Percentiles rank a stretch among this genome's conserved stretches.
Conservation (phyloP, 2,888 invertebrate species). For the Tipula confusa region DNA sequence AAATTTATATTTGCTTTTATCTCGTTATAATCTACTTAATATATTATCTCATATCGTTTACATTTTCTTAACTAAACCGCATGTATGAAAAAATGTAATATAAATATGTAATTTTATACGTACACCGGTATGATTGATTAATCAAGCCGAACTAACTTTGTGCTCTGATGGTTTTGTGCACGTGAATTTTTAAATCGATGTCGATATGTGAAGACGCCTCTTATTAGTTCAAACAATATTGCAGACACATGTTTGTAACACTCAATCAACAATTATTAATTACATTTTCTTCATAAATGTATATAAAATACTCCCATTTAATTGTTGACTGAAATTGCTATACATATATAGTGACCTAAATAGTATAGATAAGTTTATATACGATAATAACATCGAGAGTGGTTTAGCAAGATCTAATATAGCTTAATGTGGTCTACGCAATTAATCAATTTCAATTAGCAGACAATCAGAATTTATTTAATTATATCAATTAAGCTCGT, state of each 20-base stretch:
- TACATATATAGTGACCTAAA: background rate
- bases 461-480: constrained; percentile 12
- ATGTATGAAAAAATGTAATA: too few species aligned
- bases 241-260: background rate
- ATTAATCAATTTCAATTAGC: background rate
- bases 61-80: background rate
- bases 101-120: background rate
- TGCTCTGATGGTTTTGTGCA: background rate
- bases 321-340: background rate
- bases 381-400: background rate
- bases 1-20: background rate
- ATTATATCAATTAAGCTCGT: background rate
- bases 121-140: background rate
- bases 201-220: background rate
- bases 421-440: background rate
- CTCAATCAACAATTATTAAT: background rate
- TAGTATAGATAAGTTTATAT: background rate
- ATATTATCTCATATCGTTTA: background rate
- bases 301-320: background rate
- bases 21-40: background rate
- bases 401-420: background rate
- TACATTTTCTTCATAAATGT: background rate
- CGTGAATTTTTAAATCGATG: background rate
- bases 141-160: background rate
- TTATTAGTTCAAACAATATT: background rate